phyloP scores from a whole-genome alignment of 2,797 vertebrate genomes.

The Syngnathus rostellatus region DNA sequence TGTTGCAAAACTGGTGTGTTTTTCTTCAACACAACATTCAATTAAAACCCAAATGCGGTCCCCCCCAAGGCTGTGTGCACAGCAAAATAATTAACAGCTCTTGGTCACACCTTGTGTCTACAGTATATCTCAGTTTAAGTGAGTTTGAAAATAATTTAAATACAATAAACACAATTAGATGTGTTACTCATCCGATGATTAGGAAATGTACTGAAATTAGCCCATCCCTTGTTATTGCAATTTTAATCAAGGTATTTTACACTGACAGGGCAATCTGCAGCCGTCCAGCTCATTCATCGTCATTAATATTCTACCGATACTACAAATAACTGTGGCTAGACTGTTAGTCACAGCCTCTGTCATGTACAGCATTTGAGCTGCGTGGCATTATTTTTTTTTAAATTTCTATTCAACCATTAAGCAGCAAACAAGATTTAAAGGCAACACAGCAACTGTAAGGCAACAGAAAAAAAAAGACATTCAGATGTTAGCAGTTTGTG shows the following conservation, averaged over 20 bases:
- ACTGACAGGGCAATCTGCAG: neutral
- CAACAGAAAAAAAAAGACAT: constrained; percentile 52
- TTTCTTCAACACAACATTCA: too few species aligned
- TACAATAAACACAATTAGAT: too few species aligned
- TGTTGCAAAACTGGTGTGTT: too few species aligned
- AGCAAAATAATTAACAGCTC: too few species aligned
- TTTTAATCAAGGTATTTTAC: neutral
- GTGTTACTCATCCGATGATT: too few species aligned
- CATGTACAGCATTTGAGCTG: constrained; percentile 51
- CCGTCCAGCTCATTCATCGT: neutral
- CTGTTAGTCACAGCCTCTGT: constrained; percentile 65
- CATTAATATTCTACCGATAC: constrained; percentile 26
- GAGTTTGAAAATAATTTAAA: too few species aligned
- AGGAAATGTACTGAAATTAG: neutral
- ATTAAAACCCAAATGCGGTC: too few species aligned
- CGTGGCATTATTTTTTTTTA: neutral
- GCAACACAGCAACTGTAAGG: constrained; percentile 54
- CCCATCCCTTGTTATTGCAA: neutral
- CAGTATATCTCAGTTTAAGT: too few species aligned
- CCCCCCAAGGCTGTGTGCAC: too few species aligned
- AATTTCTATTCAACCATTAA: constrained; percentile 19
- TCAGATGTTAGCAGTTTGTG: constrained; percentile 49
- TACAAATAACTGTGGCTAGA: constrained; percentile 56
- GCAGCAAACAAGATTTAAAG: constrained; percentile 40
- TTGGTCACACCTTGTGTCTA: too few species aligned